Conservation (phyloP, 2,113 vertebrate genomes). For the Seriola quinqueradiata region DNA sequence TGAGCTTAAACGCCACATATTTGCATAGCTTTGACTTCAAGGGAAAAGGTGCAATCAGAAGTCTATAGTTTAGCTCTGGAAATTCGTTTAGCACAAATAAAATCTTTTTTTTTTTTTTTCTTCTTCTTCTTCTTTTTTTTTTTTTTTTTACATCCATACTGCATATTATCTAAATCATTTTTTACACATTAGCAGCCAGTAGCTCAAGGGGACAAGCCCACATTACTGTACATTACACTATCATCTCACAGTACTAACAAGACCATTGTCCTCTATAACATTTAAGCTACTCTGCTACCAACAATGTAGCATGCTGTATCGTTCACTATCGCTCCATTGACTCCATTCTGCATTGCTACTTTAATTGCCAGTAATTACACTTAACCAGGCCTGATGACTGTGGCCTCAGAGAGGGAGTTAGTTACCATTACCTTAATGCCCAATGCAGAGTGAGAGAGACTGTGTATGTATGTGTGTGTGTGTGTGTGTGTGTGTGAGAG, state of each 20-base stretch:
- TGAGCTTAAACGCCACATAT: slow-evolving; percentile 34
- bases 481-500: too few species aligned
- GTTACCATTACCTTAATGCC: slow-evolving; percentile 56
- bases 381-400: slow-evolving; percentile 69
- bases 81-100: slow-evolving; percentile 31
- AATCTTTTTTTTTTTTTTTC: background rate
- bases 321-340: slow-evolving; percentile 39
- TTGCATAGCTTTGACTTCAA: slow-evolving; percentile 33
- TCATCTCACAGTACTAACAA: slow-evolving; percentile 24
- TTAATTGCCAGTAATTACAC: slow-evolving; percentile 69
- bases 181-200: slow-evolving; percentile 33
- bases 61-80: slow-evolving; percentile 17
- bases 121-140: too few species aligned
- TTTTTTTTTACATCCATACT: slow-evolving; percentile 15
- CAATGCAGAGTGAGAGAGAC: slow-evolving; percentile 15
- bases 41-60: slow-evolving; percentile 24
- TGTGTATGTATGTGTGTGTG: background rate
- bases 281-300: slow-evolving; percentile 14
- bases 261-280: slow-evolving; percentile 31
- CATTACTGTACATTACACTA: slow-evolving; percentile 30
- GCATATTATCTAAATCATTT: slow-evolving; percentile 8
- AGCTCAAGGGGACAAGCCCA: slow-evolving; percentile 12
- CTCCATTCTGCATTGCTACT: slow-evolving; percentile 50
- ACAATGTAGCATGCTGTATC: slow-evolving; percentile 1
- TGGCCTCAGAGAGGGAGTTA: slow-evolving; percentile 46